Base-by-base conservation (phyloP, 2,797 vertebrate species). In the Coendou prehensilis region DNA sequence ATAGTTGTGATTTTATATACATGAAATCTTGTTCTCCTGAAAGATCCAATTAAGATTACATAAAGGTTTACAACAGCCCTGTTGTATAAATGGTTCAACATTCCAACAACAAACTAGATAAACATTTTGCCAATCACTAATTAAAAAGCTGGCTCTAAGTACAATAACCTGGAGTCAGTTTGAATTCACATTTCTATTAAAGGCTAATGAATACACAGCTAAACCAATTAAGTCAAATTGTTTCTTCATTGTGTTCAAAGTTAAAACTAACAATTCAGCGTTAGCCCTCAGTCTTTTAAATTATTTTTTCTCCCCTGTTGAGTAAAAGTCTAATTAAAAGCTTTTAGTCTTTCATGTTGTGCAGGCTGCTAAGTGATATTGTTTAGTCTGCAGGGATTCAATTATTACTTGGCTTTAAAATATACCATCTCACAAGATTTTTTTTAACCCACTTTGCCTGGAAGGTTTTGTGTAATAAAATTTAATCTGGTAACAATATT, bases 291-390 rank as follows among this genome's bases (percentile, higher is more conserved):
- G 91, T 98, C 96, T 98, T 98, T 98, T 96, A 98, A 98, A 98
- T 98, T 98, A 96, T 97, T 97, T 97, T 98, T 97, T 88, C 96
- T 98, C 95, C 96, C 98, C 97, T 98, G 89, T 98, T 97, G 98
- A 97, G 97, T 98, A 97, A 98, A 94, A 98, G 95, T 97, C 97
- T 98, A 98, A 98, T 98, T 98, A 98, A 98, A 98, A 98, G 96
- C 97, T 98, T 98, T 98, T 98, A 98, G 97, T 94, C 97, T 98
- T 98, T 98, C 97, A 96, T 41, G 52, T 97, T 96, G 91, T 98
- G 97, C 92, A 37, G 91, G 30, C 94, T 98, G 95, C 92, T 98
- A 97, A 98, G 87, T 98, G 97, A 97, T 97, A 97, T 97, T 98
- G 96, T 98, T 98, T 97, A 95, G 95, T 98, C 98, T 95, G 95